Evolutionary conservation across 1,140 invertebrate genomes (phyloP), one percentile per base, ranked within the genome.

Genomic region (Rhopalosiphum padi): DNA sequence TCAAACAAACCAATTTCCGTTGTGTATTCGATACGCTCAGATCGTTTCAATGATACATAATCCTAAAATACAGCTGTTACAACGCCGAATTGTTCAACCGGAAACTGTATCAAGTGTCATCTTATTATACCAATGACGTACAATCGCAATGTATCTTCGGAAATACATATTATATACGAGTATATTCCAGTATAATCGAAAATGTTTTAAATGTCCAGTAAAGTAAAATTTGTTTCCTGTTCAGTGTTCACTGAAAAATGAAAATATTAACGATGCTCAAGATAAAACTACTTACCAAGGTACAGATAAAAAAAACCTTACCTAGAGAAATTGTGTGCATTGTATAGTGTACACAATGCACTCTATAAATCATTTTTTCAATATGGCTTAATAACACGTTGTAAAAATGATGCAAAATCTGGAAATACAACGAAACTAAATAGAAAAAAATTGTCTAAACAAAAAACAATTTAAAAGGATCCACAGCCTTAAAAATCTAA

Each of bases 1-100:
- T 51, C 87, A 88, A 88, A 88, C 87, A 51, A 88, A 51, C 86
- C 48, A 37, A 88, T 88, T 88, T 88, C 46, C 87, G 87, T 41
- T 51, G 43, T 88, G 46, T 51, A n/a, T 53, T 88, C 48, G 43
- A 46, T 43, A 87, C 41, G 43, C 15, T 87, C 43, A 21, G 41
- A 48, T 87, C 23, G 37, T 46, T 87, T 87, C 11, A 43, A 87
- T 30, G 30, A 87, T 83, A 60, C 23, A 60, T 88, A 51, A 51
- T 43, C 30, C 18, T 37, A 51, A 94, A 94, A 86, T 93, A 48
- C 41, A 87, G 43, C 43, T 46, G 37, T 48, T 87, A 41, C 23
- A 30, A 15, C 25, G 25, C 41, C 41, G 41, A 86, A 87, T 48
- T 48, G 22, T 87, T 21, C 85, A 48, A 43, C 41, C 18, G 30